phyloP scores from a whole-genome alignment of 2,797 vertebrate species.

The Dendrocincla fuliginosa region DNA sequence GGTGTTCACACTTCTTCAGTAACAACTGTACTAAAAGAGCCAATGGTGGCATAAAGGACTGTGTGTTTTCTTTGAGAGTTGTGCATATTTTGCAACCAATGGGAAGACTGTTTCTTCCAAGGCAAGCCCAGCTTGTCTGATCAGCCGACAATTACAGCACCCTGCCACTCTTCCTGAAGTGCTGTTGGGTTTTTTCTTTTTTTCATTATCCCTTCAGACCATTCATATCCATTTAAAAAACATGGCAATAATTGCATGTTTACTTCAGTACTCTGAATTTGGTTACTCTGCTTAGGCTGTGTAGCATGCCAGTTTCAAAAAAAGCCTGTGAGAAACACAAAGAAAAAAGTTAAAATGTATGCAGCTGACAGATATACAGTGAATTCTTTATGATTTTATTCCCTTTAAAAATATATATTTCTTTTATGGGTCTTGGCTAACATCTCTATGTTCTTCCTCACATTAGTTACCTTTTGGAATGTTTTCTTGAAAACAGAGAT shows the following conservation, averaged over 20 bases:
- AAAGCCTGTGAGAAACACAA: slow-evolving; percentile 42
- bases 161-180: slow-evolving; percentile 30
- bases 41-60: slow-evolving; percentile 62
- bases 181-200: slow-evolving; percentile 24
- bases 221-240: slow-evolving; percentile 35
- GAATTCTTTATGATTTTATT: slow-evolving; percentile 36
- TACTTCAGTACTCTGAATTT: slow-evolving; percentile 57
- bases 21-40: slow-evolving; percentile 70
- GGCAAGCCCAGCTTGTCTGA: slow-evolving; percentile 53
- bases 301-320: slow-evolving; percentile 67
- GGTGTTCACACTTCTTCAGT: slow-evolving; percentile 72
- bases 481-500: slow-evolving; percentile 52
- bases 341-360: slow-evolving; percentile 29
- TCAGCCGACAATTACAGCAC: slow-evolving; percentile 46
- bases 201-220: slow-evolving; percentile 47
- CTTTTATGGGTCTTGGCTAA: slow-evolving; percentile 64
- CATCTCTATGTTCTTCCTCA: slow-evolving; percentile 43
- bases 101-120: slow-evolving; percentile 55
- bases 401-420: slow-evolving; percentile 35
- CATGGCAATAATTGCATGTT: slow-evolving; percentile 73
- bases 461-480: slow-evolving; percentile 38
- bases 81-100: slow-evolving; percentile 46
- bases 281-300: slow-evolving; percentile 55
- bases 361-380: slow-evolving; percentile 38
- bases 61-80: slow-evolving; percentile 63